Conservation (phyloP, 2,797 vertebrate species). For the Hylomyscus alleni region DNA sequence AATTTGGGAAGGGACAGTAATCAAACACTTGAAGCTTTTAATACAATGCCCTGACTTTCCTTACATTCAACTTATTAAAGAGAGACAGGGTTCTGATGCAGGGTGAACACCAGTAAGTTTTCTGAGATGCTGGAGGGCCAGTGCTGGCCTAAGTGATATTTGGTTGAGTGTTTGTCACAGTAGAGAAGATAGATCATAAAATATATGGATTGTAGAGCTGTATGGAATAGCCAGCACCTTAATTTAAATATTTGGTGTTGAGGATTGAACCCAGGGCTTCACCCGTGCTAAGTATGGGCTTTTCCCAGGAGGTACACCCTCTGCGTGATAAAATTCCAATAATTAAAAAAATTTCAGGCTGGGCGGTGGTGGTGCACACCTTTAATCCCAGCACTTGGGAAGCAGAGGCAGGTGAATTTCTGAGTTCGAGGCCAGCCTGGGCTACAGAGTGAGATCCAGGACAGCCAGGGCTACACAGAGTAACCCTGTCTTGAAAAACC, state of each 20-base stretch:
- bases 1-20: not conserved
- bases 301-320: not conserved
- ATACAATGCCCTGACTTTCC: not conserved
- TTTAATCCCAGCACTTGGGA: too few relatives aligned
- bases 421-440: too few relatives aligned
- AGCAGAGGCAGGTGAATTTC: too few relatives aligned
- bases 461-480: too few relatives aligned
- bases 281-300: not conserved
- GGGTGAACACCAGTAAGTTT: not conserved
- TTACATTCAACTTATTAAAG: not conserved
- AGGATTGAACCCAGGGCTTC: not conserved
- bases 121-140: rapidly evolving
- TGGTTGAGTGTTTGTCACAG: not conserved
- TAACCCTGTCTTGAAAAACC: too few relatives aligned
- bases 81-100: not conserved
- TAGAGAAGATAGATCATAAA: not conserved
- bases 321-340: not conserved
- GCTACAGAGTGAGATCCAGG: too few relatives aligned
- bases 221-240: not conserved
- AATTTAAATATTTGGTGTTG: not conserved
- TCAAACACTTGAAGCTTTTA: not conserved
- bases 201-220: not conserved
- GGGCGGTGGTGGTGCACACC: too few relatives aligned
- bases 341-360: not conserved
- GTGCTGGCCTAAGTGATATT: not conserved